These are phyloP conservation scores for Pagrus major DNA, from an alignment of 2,113 vertebrate genomes.

Conservation along the genomic window DNA sequence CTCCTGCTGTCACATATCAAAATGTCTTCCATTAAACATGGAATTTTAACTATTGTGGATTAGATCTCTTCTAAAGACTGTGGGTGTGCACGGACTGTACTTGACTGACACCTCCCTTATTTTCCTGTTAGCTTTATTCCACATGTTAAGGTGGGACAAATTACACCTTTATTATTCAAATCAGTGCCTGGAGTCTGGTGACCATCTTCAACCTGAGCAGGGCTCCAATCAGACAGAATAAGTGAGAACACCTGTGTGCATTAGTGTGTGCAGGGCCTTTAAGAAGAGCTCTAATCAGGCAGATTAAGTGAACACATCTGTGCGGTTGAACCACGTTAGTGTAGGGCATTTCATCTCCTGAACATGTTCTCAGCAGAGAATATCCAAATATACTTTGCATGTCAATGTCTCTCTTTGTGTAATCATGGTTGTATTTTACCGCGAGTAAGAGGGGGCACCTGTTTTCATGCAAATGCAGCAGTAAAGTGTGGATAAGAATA, in stretches of 20 bases:
- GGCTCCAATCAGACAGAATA: conserved; percentile 3
- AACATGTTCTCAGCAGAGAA: too few relatives aligned
- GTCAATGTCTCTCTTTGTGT: neutral
- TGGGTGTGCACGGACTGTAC: neutral
- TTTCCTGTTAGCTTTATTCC: conserved; percentile 1
- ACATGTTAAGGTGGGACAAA: neutral
- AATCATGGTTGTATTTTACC: neutral
- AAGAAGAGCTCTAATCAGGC: neutral
- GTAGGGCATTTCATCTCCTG: neutral
- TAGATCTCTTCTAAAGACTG: neutral
- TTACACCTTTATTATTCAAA: conserved; percentile 1
- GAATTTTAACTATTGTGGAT: neutral
- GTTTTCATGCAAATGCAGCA: neutral
- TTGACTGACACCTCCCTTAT: too few relatives aligned
- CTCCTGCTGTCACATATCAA: neutral
- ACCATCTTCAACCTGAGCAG: neutral
- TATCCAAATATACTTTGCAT: neutral
- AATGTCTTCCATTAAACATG: neutral
- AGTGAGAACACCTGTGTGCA: neutral
- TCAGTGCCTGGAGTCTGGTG: neutral
- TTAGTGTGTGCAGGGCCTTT: neutral
- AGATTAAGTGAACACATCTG: neutral
- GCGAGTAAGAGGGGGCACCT: neutral
- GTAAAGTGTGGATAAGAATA: neutral
- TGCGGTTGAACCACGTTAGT: neutral